Evolutionary conservation across 2,888 invertebrate genomes (phyloP).

Genomic region (Dugesia japonica): DNA sequence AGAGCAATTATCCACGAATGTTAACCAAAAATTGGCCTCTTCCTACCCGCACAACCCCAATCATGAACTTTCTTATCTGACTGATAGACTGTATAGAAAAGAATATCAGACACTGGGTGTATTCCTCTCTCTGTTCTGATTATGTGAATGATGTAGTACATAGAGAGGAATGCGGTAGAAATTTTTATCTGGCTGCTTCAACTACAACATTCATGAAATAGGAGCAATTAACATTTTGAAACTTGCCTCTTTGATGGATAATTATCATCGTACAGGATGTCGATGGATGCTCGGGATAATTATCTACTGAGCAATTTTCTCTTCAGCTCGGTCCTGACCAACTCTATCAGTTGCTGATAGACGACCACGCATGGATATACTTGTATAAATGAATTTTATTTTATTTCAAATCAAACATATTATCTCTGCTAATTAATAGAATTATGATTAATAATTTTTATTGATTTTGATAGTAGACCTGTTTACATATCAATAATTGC

Average conservation of each 20-base stretch:
- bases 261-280: slow-evolving; percentile 20
- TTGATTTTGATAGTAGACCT: slow-evolving; percentile 14
- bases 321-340: slow-evolving; percentile 3
- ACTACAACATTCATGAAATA: slow-evolving; percentile 8
- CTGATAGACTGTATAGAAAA: not conserved
- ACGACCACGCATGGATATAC: slow-evolving; percentile 1
- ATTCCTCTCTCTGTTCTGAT: slow-evolving; percentile 17
- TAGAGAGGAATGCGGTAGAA: slow-evolving; percentile 9
- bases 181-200: slow-evolving; percentile 15
- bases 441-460: not conserved
- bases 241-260: slow-evolving; percentile 15
- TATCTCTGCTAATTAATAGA: not conserved
- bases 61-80: slow-evolving; percentile 20
- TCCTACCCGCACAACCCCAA: slow-evolving; percentile 20
- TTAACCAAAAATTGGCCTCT: slow-evolving; percentile 20
- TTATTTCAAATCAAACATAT: no score
- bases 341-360: slow-evolving; percentile 17
- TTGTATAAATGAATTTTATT: not conserved
- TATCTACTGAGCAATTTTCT: slow-evolving; percentile 15
- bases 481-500: not conserved
- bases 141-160: slow-evolving; percentile 6
- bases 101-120: slow-evolving; percentile 13
- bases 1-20: slow-evolving; percentile 11
- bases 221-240: slow-evolving; percentile 15
- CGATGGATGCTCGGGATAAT: slow-evolving; percentile 20